Base-by-base conservation (phyloP, 2,113 vertebrate genomes). In the Colistium nudipinnis region DNA sequence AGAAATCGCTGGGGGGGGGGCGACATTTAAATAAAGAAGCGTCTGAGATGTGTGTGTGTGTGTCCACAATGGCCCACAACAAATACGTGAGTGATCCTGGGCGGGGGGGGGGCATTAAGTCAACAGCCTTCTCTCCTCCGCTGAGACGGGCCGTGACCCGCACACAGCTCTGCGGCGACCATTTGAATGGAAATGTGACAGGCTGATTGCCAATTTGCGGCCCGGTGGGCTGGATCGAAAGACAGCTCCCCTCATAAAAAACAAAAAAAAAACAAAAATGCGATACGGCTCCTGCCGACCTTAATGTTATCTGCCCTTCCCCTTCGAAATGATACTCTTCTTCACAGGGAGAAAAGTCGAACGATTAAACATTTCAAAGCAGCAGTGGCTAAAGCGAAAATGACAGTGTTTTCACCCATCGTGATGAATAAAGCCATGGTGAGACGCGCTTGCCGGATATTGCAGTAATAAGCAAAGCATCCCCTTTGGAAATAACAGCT, bases 401-500 rank as follows among this genome's bases (percentile, higher is more conserved):
- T 59, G n/a, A 33, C 25, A 22, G 72, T 35, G 76, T 86, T 77
- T 82, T 75, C 61, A 72, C 59, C 65, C 28, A 59, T 67, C 35
- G 35, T 25, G 54, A 59, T 59, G 33, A 74, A 63, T 61, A 83
- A 82, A 22, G 30, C 51, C 19, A 13, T 7, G 8, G 51, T 11
- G 28, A 14, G 19, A 22, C 43, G 28, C 69, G 84, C 80, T 82
- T 78, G 60, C 52, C 67, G 82, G 70, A 85, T 70, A 62, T 74
- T 16, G 56, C 33, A 20, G 67, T 82, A 82, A 89, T 76, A 79
- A 89, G 81, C 88, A 86, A 76, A 86, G 66, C 69, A 82, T 80
- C 62, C 63, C 83, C 70, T 76, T 69, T 65, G 70, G 79, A 88
- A 90, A 87, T 67, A 90, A 83, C 89, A 91, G 83, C 87, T 91